Evolutionary conservation across 1,140 invertebrate genomes (phyloP).

Genomic region (Hirudo medicinalis): DNA sequence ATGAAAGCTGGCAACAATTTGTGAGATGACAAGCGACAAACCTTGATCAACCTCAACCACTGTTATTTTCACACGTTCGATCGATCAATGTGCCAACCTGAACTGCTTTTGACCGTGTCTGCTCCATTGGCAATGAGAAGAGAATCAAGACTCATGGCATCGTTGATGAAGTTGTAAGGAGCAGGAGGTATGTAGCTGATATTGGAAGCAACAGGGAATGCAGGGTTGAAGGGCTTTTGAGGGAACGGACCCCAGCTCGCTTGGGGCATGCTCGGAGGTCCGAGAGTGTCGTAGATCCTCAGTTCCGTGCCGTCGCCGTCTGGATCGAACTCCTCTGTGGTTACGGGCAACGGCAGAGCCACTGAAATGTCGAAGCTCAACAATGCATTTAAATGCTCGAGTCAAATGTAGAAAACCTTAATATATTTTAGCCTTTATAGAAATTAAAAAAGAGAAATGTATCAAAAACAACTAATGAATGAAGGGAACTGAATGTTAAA

Average conservation of each 20-base stretch:
- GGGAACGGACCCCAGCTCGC: not conserved
- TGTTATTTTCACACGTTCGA: no score
- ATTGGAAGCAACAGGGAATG: constrained; percentile 1
- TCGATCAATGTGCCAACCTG: not conserved
- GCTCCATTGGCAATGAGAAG: constrained; percentile 16
- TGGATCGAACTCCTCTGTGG: not conserved
- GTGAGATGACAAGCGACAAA: no score
- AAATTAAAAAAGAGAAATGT: not conserved
- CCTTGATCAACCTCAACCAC: no score
- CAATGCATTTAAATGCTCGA: not conserved
- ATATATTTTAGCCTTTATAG: not conserved
- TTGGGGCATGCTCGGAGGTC: constrained; percentile 7
- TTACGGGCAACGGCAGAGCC: not conserved
- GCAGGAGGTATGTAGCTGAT: constrained; percentile 11
- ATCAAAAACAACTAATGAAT: not conserved
- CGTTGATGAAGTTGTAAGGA: constrained; percentile 17
- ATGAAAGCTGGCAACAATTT: no score
- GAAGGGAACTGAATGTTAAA: no score
- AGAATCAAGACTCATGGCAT: constrained; percentile 12
- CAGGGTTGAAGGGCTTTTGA: not conserved
- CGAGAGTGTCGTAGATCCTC: constrained; percentile 14
- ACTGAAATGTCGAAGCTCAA: not conserved
- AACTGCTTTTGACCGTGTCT: constrained; percentile 15
- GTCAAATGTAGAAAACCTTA: not conserved
- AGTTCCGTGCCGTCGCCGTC: constrained; percentile 5